Percentiles rank a stretch among this genome's conserved stretches.
phyloP scores from a whole-genome alignment of 1,140 invertebrate species.

The Drosophila kohkoa region DNA sequence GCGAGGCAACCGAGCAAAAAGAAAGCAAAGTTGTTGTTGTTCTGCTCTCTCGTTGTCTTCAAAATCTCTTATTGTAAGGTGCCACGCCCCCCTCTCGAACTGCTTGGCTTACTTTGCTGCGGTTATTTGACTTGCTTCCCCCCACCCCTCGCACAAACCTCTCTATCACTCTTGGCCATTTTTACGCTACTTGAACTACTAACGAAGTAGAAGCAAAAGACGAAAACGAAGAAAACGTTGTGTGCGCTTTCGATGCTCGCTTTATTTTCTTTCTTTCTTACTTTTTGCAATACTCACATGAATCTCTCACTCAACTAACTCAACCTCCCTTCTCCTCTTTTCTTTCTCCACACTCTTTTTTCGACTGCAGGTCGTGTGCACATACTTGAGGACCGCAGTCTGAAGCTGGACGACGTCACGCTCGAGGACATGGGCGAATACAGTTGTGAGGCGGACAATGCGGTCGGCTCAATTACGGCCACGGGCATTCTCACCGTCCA shows the following conservation, averaged over 20 bases:
- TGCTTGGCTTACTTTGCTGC: constrained; percentile 76
- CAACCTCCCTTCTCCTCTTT: constrained; percentile 9
- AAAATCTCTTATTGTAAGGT: constrained; percentile 67
- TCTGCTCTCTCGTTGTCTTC: constrained; percentile 40
- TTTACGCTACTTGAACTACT: constrained; percentile 83
- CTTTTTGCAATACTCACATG: constrained; percentile 50
- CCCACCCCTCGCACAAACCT: neutral
- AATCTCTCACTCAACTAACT: neutral
- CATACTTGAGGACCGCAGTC: constrained; percentile 91
- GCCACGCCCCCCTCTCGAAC: constrained; percentile 4
- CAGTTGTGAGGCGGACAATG: constrained; percentile 95
- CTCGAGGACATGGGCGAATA: constrained; percentile 95
- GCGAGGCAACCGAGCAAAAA: constrained; percentile 68
- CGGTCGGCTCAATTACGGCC: constrained; percentile 92
- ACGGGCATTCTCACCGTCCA: constrained; percentile 93
- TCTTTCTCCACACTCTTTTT: constrained; percentile 24
- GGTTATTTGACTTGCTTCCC: constrained; percentile 61
- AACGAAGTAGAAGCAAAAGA: constrained; percentile 73
- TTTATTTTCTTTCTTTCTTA: constrained; percentile 8
- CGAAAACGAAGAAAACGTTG: constrained; percentile 10
- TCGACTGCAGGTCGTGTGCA: constrained; percentile 87
- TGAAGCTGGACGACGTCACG: constrained; percentile 91
- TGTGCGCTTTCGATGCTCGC: constrained; percentile 48
- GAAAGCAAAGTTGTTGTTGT: constrained; percentile 51
- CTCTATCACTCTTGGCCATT: constrained; percentile 58